Base-by-base conservation (phyloP, 1,140 invertebrate genomes). In the Aphidius gifuensis region DNA sequence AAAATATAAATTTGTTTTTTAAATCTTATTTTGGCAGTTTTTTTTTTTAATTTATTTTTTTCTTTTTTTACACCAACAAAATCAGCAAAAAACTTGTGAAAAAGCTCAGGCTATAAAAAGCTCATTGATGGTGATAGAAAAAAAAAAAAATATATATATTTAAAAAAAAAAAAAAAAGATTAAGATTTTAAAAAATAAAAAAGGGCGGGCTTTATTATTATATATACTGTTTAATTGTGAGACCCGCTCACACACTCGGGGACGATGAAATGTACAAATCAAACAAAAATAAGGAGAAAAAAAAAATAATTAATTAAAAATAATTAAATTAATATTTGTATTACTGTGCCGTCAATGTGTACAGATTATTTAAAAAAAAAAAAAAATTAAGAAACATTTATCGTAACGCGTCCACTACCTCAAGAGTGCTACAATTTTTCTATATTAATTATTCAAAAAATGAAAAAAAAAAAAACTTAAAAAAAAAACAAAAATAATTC, bases 211-310 rank as follows among this genome's bases (percentile, higher is more conserved):
- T 43, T 44, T 23, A 44, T 42, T 3, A 49, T 7, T 3, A 61
- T 11, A 54, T 5, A 9, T 39, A 51, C 45, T 60, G 55, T 61
- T 55, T 39, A 21, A 2, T 51, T 50, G 55, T 49, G 50, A 65
- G 65, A 46, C 63, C 57, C 69, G 66, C 66, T 69, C 73, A 74
- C 75, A 75, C 73, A 69, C 74, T 77, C 74, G 71, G 68, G 70
- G 74, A 62, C 53, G 69, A 78, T 58, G 55, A 58, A 62, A 74
- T 79, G 79, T 80, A 80, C 79, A 80, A 80, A 80, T 79, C 71
- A 74, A 75, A 74, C 66, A 61, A 69, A 64, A 67, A 66, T 66
- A 66, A 70, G 68, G 70, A 56, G 60, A 62, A 62, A 69, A 49
- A 68, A 56, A 70, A 64, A 69, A 70, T 70, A 57, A 66, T 56